Conservation (phyloP, 1,140 invertebrate genomes). For the Drosophila albomicans region DNA sequence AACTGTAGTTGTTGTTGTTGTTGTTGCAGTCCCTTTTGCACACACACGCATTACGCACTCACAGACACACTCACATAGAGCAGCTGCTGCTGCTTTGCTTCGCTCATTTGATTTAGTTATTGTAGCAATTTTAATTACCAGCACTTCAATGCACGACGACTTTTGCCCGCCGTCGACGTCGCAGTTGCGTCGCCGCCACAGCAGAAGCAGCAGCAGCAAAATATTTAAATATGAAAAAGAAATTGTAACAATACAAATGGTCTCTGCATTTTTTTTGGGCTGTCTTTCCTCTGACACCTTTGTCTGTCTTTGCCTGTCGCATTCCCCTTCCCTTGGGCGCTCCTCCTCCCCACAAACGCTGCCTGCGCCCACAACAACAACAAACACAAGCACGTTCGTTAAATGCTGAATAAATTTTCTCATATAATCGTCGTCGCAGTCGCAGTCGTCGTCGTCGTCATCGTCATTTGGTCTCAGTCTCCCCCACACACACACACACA, state of each 20-base stretch:
- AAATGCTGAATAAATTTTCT: constrained; percentile 81
- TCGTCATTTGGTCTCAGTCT: constrained; percentile 39
- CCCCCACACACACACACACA: constrained; percentile 30
- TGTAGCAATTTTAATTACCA: constrained; percentile 80
- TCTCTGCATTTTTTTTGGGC: constrained; percentile 28
- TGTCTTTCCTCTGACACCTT: constrained; percentile 67
- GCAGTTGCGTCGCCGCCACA: background rate
- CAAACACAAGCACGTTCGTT: constrained; percentile 68
- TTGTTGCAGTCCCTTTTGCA: constrained; percentile 58
- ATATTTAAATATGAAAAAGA: constrained; percentile 55
- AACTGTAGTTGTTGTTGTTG: constrained; percentile 7
- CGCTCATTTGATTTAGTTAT: constrained; percentile 76
- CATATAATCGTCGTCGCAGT: constrained; percentile 70
- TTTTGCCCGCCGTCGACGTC: background rate
- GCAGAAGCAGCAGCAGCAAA: constrained; percentile 18
- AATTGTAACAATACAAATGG: constrained; percentile 75
- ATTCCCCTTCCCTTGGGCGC: constrained; percentile 2
- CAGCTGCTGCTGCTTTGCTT: constrained; percentile 28
- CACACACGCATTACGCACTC: constrained; percentile 15
- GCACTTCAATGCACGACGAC: constrained; percentile 54
- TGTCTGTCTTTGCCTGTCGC: constrained; percentile 45
- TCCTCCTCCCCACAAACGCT: constrained; percentile 25
- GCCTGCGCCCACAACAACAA: constrained; percentile 19
- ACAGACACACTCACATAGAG: constrained; percentile 2
- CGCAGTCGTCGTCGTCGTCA: constrained; percentile 45